Evolutionary conservation across 2,113 vertebrate genomes (phyloP).

Genomic region (Furnarius figulus): DNA sequence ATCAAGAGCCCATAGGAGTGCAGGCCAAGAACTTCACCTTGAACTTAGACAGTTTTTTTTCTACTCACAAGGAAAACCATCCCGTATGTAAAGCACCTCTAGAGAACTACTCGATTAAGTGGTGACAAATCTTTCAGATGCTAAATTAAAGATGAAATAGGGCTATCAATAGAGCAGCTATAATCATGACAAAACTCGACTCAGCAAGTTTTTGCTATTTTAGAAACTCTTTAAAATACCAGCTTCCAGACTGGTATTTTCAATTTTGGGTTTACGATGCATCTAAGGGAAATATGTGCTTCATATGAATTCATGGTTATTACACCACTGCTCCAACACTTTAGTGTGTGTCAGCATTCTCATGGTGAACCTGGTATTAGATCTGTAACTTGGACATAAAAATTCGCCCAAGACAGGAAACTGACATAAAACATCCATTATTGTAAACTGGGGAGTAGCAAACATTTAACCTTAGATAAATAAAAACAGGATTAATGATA

Average conservation of each 20-base stretch:
- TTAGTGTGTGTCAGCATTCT: conserved; percentile 1
- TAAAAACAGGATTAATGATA: not conserved
- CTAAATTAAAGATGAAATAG: conserved; percentile 1
- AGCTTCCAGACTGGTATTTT: not conserved
- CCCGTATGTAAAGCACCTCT: not conserved
- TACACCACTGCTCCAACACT: not conserved
- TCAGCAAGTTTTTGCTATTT: not conserved
- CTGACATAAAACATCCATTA: not conserved
- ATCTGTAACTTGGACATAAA: not conserved
- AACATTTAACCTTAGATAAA: conserved; percentile 4
- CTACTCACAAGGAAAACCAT: not conserved
- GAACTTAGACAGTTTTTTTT: not conserved
- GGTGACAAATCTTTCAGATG: not conserved
- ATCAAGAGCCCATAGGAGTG: not conserved
- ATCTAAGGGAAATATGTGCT: not conserved
- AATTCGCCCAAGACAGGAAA: not conserved
- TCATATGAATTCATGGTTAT: conserved; percentile 20
- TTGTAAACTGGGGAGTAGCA: not conserved
- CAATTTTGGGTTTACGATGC: not conserved
- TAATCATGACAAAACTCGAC: not conserved
- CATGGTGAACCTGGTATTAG: not conserved
- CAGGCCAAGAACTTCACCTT: not conserved
- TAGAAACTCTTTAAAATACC: not conserved
- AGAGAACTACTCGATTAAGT: not conserved
- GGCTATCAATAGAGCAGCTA: not conserved